Base-by-base conservation (phyloP, 2,888 invertebrate genomes). In the Apoda limacodes region DNA sequence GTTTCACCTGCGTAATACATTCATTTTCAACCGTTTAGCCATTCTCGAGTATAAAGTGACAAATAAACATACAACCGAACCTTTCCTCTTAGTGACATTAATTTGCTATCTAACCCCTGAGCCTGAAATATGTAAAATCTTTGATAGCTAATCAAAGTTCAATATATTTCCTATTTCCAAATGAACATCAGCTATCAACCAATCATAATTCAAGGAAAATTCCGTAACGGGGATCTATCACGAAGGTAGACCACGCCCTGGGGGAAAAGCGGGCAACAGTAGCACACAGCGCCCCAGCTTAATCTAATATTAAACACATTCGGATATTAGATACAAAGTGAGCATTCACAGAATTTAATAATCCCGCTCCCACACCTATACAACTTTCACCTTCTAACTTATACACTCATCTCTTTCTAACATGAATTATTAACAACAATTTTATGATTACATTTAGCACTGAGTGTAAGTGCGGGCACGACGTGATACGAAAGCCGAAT, bases 241-340 rank as follows among this genome's bases (percentile, higher is more conserved):
- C 67, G 66, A 48, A 55, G 33, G 50, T 28, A 32, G 40, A 45
- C 63, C 66, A 56, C 70, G 65, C 69, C 69, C 60, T 39, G 40
- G 56, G 58, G 65, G 55, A 55, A n/a, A 49, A 40, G 36, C 48
- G 52, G 51, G 49, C 48, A 43, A 43, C 52, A n/a, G n/a, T n/a
- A n/a, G n/a, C n/a, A n/a, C n/a, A 48, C 48, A 37, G 52, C 58
- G 55, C 65, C 72, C 69, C 66, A 46, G 46, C 55, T 65, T 78
- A 76, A 78, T 80, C 76, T 72, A 80, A 80, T 80, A 80, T 78
- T 80, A 75, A 80, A 75, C 71, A 72, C 76, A 72, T 75, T 72
- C 75, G 65, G 66, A 78, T 76, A 80, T 76, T 80, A 76, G 74
- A 78, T 74, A 80, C 78, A 78, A 76, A 76, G 70, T 76, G 78